These are phyloP conservation scores for Notothenia coriiceps DNA, from an alignment of 2,113 vertebrate species.

Conservation along the genomic window DNA sequence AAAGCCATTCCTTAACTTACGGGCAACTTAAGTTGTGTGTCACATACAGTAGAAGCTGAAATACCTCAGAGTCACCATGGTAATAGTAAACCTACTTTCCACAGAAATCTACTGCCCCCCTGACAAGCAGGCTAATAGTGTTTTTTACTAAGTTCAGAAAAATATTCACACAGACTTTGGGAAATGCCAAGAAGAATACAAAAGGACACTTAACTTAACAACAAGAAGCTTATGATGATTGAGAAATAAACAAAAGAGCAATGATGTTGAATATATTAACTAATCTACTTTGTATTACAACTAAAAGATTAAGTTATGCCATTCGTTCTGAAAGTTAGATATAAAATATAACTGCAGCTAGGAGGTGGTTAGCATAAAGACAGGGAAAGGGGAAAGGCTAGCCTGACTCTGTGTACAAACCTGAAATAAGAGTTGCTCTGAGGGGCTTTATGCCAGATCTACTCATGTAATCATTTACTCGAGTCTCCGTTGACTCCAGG, in stretches of 20 bases:
- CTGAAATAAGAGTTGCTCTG: not conserved
- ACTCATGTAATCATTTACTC: not conserved
- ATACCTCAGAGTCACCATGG: not conserved
- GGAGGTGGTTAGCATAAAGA: not conserved
- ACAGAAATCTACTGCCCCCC: not conserved
- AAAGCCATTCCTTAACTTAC: not conserved
- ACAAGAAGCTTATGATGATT: not conserved
- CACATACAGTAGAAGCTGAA: not conserved
- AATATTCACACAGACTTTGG: not conserved
- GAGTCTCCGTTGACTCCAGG: not conserved
- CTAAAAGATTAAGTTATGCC: not conserved
- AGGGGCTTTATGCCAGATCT: too few relatives aligned
- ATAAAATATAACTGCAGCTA: not conserved
- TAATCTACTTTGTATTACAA: not conserved
- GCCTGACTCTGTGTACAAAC: not conserved
- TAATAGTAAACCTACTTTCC: not conserved
- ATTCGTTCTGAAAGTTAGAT: too few relatives aligned
- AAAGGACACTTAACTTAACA: not conserved
- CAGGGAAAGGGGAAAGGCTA: not conserved
- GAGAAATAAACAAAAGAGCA: not conserved
- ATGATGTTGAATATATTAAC: not conserved
- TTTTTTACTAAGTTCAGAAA: not conserved
- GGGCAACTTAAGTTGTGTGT: not conserved
- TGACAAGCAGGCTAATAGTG: not conserved
- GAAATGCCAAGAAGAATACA: not conserved